These are phyloP conservation scores for Cephus rjabovi DNA, from an alignment of 2,888 invertebrate species.

Conservation along the genomic window DNA sequence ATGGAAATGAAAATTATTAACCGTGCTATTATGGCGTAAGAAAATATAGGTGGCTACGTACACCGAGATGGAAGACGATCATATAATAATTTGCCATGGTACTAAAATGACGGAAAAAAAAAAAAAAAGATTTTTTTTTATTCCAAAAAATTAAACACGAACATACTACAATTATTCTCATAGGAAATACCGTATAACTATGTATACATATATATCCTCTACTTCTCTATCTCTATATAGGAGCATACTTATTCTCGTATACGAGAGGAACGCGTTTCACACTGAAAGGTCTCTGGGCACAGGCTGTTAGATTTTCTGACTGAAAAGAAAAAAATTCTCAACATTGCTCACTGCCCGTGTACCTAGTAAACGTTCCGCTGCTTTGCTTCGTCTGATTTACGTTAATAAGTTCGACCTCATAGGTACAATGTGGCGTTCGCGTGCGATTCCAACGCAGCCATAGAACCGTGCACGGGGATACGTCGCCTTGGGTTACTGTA, in stretches of 20 bases:
- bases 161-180: neutral
- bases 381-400: neutral
- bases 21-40: neutral
- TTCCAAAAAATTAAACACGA: neutral
- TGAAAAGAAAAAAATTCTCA: neutral
- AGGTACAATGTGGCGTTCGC: neutral
- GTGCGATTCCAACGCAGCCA: neutral
- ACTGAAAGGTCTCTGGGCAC: neutral
- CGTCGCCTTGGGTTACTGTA: neutral
- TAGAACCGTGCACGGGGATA: neutral
- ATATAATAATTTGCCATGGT: neutral
- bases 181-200: no score
- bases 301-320: neutral
- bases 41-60: neutral
- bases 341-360: neutral
- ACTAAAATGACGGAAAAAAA: neutral
- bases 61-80: neutral
- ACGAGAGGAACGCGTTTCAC: neutral
- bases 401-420: neutral
- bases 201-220: no score
- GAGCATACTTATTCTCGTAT: neutral
- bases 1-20: constrained; percentile 3
- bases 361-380: neutral
- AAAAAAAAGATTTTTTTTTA: neutral
- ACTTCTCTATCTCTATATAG: neutral